These are phyloP conservation scores for Tapirus indicus DNA, from an alignment of 2,797 vertebrate species.

Conservation along the genomic window DNA sequence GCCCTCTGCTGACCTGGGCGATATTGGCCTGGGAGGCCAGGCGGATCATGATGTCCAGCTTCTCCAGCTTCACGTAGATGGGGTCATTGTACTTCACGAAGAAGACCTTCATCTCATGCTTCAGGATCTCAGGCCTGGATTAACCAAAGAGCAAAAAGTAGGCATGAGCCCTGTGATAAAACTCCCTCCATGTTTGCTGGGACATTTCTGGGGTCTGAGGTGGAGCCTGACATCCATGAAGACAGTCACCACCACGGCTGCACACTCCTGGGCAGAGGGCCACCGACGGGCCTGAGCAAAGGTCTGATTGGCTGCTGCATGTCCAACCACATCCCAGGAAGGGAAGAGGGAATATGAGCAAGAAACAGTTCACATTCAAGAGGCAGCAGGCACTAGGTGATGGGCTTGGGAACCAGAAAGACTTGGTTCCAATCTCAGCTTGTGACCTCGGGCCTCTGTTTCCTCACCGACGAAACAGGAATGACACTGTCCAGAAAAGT, in stretches of 20 bases:
- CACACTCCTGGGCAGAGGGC: not conserved
- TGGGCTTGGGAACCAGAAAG: not conserved
- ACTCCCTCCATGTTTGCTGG: not conserved
- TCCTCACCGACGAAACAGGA: not conserved
- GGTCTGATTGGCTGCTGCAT: not conserved
- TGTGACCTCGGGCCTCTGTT: not conserved
- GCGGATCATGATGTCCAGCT: slow-evolving; percentile 99
- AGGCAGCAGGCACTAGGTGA: not conserved
- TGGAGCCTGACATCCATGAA: not conserved
- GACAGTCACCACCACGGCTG: not conserved
- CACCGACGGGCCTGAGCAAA: not conserved
- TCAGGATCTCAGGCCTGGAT: slow-evolving; percentile 96
- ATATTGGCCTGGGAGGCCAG: slow-evolving; percentile 99
- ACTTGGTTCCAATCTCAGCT: not conserved
- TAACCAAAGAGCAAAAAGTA: not conserved
- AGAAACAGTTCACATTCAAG: not conserved
- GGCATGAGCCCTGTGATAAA: not conserved
- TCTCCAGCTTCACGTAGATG: slow-evolving; percentile 99
- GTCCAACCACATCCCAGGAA: not conserved
- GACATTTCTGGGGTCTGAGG: not conserved
- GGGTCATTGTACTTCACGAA: slow-evolving; percentile 99
- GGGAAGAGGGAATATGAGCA: not conserved
- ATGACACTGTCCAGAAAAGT: not conserved
- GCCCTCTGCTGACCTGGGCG: slow-evolving; percentile 92
- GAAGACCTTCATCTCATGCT: slow-evolving; percentile 99